Conservation (phyloP, 2,888 invertebrate genomes). For the Hirtodrosophila alboralis region DNA sequence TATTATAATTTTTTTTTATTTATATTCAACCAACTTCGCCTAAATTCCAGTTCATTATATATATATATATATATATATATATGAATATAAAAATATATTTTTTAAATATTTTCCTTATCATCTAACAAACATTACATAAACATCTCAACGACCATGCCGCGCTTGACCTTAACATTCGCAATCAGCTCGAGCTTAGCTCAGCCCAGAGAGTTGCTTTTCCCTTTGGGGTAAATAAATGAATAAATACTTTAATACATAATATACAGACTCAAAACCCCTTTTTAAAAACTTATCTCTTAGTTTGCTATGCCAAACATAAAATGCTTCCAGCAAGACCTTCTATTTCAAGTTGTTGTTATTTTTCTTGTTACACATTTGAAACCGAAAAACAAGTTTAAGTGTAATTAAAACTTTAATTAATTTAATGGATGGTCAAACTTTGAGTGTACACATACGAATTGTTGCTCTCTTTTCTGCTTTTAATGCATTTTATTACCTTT, state of each 20-base stretch:
- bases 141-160: background rate
- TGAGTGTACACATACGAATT: conserved; percentile 1
- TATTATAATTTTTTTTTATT: no score
- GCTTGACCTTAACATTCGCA: conserved; percentile 56
- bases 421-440: conserved; percentile 35
- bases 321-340: conserved; percentile 20
- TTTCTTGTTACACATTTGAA: background rate
- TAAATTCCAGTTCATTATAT: no score
- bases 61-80: conserved; percentile 1
- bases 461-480: conserved; percentile 8
- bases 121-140: conserved; percentile 24
- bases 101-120: conserved; percentile 20
- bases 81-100: no score
- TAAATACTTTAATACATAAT: conserved; percentile 2
- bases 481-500: background rate
- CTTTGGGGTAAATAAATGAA: conserved; percentile 31
- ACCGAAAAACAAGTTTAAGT: conserved; percentile 29
- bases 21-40: no score
- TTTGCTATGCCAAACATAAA: conserved; percentile 26
- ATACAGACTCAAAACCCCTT: conserved; percentile 8
- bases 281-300: conserved; percentile 20
- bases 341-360: background rate
- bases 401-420: conserved; percentile 41
- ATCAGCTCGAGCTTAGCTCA: conserved; percentile 34
- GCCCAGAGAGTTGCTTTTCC: conserved; percentile 4